phyloP scores from a whole-genome alignment of 1,140 invertebrate species.

The Pseudachorutes palmiensis region DNA sequence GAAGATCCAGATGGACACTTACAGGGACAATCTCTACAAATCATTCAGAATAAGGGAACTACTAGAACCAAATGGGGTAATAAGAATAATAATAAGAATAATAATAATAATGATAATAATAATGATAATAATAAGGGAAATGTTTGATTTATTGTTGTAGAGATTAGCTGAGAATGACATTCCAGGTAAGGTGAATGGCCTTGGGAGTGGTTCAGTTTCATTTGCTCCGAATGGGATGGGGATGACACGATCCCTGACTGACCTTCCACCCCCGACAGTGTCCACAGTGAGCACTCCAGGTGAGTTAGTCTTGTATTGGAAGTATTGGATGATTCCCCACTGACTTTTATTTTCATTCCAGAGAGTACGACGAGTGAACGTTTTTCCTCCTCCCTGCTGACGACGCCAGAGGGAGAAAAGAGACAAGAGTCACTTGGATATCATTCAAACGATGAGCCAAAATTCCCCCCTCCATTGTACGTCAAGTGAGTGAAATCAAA shows the following conservation, averaged over 20 bases:
- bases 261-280: constrained; percentile 23
- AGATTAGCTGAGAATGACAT: constrained; percentile 48
- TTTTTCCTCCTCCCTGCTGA: constrained; percentile 30
- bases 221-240: constrained; percentile 7
- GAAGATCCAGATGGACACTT: constrained; percentile 79
- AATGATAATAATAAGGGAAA: too few relatives aligned
- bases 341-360: constrained; percentile 4
- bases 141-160: too few relatives aligned
- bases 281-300: constrained; percentile 36
- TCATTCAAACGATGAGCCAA: constrained; percentile 32
- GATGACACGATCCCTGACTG: constrained; percentile 34
- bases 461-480: constrained; percentile 32
- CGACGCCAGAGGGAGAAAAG: constrained; percentile 38
- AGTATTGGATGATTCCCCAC: neutral
- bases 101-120: too few relatives aligned
- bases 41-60: constrained; percentile 63
- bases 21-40: constrained; percentile 59
- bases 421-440: constrained; percentile 29
- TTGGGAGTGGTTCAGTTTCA: neutral
- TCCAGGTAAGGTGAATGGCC: constrained; percentile 25
- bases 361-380: constrained; percentile 37
- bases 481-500: constrained; percentile 30
- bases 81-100: constrained; percentile 27
- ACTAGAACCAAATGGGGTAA: constrained; percentile 67
- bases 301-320: neutral